These are phyloP conservation scores for Heterotis niloticus DNA, from an alignment of 2,113 vertebrate species.

Conservation along the genomic window DNA sequence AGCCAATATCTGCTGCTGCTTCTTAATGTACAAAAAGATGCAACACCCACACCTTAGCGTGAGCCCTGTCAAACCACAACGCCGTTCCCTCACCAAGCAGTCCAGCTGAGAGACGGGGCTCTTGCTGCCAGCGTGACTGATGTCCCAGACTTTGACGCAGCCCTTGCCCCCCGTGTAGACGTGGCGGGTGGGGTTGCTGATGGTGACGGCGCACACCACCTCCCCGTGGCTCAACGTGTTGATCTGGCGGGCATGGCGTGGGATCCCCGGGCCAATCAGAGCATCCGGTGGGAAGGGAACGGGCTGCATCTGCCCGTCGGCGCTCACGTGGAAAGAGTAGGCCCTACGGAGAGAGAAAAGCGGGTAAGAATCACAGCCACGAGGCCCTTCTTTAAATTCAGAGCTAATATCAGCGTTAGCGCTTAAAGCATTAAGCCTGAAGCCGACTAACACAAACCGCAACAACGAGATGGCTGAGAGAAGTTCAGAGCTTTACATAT, in stretches of 20 bases:
- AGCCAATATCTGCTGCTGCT: background rate
- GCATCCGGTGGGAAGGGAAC: conserved; percentile 89
- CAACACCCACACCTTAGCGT: too few relatives aligned
- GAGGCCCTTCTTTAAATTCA: background rate
- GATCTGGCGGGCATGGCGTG: conserved; percentile 88
- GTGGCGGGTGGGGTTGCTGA: conserved; percentile 89
- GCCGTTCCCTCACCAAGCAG: conserved; percentile 72
- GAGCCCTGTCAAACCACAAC: too few relatives aligned
- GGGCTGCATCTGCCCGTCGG: conserved; percentile 91
- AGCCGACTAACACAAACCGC: too few relatives aligned
- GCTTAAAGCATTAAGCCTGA: background rate
- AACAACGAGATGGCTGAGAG: too few relatives aligned
- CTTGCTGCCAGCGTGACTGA: conserved; percentile 92
- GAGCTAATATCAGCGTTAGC: background rate
- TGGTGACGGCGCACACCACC: conserved; percentile 89
- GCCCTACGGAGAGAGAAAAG: conserved; percentile 52
- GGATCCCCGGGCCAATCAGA: conserved; percentile 86
- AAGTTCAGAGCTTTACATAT: too few relatives aligned
- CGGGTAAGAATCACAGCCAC: too few relatives aligned
- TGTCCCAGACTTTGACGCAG: conserved; percentile 95
- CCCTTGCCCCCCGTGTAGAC: conserved; percentile 92
- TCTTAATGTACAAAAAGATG: background rate
- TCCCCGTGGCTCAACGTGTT: conserved; percentile 90
- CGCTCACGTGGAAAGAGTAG: conserved; percentile 90
- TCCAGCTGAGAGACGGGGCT: conserved; percentile 93